A percentile compares a stretch with the other conserved stretches of the same genome.
phyloP scores from a whole-genome alignment of 2,888 invertebrate species.

The Mythimna ferrago region DNA sequence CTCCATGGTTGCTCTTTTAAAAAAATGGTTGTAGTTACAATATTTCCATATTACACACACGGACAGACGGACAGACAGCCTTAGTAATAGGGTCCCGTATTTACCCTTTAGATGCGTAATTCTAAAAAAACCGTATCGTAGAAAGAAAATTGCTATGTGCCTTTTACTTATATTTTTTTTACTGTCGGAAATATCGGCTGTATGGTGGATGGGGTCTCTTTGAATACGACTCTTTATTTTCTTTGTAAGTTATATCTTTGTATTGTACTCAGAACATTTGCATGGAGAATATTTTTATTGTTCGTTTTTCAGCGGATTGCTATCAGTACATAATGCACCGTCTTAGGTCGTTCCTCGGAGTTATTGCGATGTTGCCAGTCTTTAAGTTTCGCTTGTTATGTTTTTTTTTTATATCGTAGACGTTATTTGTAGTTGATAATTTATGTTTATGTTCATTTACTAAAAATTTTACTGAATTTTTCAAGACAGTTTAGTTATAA shows the following conservation, averaged over 20 bases:
- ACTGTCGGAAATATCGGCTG: constrained; percentile 44
- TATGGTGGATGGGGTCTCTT: constrained; percentile 34
- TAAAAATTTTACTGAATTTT: neutral
- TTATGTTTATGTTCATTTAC: constrained; percentile 19
- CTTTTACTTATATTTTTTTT: neutral
- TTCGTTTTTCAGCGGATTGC: constrained; percentile 49
- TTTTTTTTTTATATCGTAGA: constrained; percentile 43
- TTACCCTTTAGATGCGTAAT: too few species aligned
- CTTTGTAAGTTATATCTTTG: constrained; percentile 46
- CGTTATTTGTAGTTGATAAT: constrained; percentile 25
- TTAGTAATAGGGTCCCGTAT: too few species aligned
- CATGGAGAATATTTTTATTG: constrained; percentile 55
- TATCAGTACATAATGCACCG: constrained; percentile 48
- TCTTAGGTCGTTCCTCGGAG: constrained; percentile 40
- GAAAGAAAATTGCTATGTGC: constrained; percentile 14
- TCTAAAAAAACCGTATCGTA: neutral
- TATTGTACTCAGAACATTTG: constrained; percentile 52
- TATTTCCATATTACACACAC: too few species aligned
- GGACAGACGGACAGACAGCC: too few species aligned
- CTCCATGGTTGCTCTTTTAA: too few species aligned
- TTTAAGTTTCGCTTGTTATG: constrained; percentile 36
- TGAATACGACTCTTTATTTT: constrained; percentile 37
- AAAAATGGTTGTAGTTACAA: too few species aligned
- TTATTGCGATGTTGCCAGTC: constrained; percentile 31
- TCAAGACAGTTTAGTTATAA: neutral